Base-by-base conservation (phyloP, 2,113 vertebrate genomes). In the Semicossyphus pulcher region DNA sequence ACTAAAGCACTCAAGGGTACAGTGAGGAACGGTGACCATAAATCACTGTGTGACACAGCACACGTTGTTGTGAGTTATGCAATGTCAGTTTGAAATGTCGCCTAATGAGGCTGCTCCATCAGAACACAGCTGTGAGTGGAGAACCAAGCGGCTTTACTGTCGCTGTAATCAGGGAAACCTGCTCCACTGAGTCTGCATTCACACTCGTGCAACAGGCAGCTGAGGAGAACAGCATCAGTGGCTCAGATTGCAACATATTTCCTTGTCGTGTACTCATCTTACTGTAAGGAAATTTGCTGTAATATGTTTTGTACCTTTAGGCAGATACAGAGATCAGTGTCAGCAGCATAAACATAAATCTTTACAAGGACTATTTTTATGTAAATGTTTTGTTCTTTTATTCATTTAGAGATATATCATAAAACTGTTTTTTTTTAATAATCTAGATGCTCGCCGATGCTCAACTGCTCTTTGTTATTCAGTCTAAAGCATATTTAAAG, bases 1-100 rank as follows among this genome's bases (percentile, higher is more conserved):
- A 76, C 60, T 63, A 64, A 80, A 81, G 59, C 81, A 79, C 75
- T 83, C 60, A 73, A 83, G 72, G 80, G 84, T 76, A 76, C 52
- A 72, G 72, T 72, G 77, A 69, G 42, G 82, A 83, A 84, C 84
- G 86, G 52, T 85, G 61, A 81, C 69, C 80, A 88, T 91, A 86
- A 91, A 91, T 91, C 89, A 89, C 60, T 2, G 29, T 8, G 49
- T 81, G 84, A 80, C 89, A 84, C 72, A 15, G 20, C 45, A 45
- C 63, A 42, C 52, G 14, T 47, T 72, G 61, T 77, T 80, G 66
- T 78, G 78, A 89, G 70, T 80, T 64, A 79, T 76, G 75, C 73
- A 83, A 76, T 81, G 80, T 83, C 77, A 67, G 73, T 85, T 73
- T 88, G 84, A 88, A 85, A 83, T 34, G 84, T 67, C 18, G 84